Conservation (phyloP, 2,888 invertebrate genomes). For the Antheraea assamensis region DNA sequence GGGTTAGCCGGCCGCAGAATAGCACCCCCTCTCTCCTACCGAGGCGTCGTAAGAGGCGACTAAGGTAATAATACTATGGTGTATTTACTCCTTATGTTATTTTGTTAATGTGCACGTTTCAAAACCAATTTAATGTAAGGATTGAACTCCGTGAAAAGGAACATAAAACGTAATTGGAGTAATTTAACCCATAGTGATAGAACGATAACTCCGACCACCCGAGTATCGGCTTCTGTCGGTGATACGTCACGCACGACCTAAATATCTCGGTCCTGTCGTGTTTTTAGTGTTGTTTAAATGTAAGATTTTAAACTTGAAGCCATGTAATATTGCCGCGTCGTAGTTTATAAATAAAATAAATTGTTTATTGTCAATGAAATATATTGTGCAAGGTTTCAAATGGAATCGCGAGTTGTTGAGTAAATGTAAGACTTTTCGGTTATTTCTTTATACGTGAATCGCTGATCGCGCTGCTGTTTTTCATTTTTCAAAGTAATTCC, state of each 20-base stretch:
- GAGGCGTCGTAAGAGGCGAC: constrained; percentile 10
- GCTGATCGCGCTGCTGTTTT: too few relatives aligned
- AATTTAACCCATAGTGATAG: background rate
- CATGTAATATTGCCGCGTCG: background rate
- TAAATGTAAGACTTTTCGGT: background rate
- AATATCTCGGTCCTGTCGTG: background rate
- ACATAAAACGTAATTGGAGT: background rate
- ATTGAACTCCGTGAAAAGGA: background rate
- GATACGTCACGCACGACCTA: background rate
- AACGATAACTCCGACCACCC: background rate
- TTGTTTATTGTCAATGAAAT: too few relatives aligned
- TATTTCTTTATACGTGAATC: too few relatives aligned
- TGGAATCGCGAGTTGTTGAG: background rate
- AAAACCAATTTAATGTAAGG: background rate
- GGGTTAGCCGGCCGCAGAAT: constrained; percentile 1
- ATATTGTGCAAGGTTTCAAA: too few relatives aligned
- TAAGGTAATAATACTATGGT: background rate
- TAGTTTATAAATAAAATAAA: background rate
- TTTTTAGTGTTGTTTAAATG: background rate
- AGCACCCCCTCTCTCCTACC: constrained; percentile 2
- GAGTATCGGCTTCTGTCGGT: background rate
- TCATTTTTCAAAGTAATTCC: too few relatives aligned
- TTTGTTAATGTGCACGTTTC: background rate
- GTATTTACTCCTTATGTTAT: background rate
- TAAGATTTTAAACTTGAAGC: background rate